A percentile compares a stretch with the other conserved stretches of the same genome.
phyloP scores from a whole-genome alignment of 2,888 invertebrate species.

The Leistus spinibarbis region DNA sequence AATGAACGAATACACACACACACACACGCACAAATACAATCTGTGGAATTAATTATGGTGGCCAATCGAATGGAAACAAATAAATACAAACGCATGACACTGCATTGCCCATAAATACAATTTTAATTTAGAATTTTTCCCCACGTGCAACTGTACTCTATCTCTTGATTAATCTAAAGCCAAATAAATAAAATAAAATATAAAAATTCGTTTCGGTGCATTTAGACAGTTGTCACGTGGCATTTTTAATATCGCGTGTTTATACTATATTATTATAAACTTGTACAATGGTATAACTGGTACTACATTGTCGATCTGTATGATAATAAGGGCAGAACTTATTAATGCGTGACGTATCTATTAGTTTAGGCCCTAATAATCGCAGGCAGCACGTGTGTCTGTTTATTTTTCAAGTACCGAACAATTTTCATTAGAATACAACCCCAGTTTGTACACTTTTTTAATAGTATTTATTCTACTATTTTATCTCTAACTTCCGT shows the following conservation, averaged over 20 bases:
- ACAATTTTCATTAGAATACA: no score
- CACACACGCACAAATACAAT: no score
- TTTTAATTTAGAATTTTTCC: no score
- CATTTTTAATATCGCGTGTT: not conserved
- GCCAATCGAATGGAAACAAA: not conserved
- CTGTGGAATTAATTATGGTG: not conserved
- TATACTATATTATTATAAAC: not conserved
- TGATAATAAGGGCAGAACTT: slow-evolving; percentile 10
- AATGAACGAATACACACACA: slow-evolving; percentile 13
- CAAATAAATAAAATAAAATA: no score
- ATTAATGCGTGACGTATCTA: not conserved
- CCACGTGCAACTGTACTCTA: no score
- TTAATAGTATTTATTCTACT: no score
- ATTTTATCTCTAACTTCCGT: no score
- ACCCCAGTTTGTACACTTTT: no score
- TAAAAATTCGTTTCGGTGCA: no score
- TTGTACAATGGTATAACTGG: slow-evolving; percentile 28
- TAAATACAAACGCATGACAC: no score
- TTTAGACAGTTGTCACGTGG: not conserved
- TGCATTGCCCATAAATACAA: no score
- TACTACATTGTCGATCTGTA: slow-evolving; percentile 29
- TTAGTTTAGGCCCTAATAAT: slow-evolving; percentile 10
- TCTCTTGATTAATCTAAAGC: no score
- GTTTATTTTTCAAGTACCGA: slow-evolving; percentile 7
- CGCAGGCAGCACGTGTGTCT: slow-evolving; percentile 7